phyloP scores from a whole-genome alignment of 2,797 vertebrate species.

The Onychomys arenicola region DNA sequence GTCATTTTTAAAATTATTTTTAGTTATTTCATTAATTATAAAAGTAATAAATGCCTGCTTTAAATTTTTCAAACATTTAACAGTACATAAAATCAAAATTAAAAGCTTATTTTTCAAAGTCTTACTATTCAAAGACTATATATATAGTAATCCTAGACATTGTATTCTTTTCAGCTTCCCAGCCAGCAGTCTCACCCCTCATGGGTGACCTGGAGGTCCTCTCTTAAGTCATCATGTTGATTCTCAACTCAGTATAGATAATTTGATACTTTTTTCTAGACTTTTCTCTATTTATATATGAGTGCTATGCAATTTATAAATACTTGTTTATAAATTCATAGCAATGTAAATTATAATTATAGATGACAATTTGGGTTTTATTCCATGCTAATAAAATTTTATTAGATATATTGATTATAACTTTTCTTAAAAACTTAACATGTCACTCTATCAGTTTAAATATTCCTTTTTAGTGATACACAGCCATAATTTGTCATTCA shows the following conservation, averaged over 20 bases:
- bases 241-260: not conserved
- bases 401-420: not conserved
- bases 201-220: not conserved
- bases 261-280: not conserved
- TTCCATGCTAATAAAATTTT: not conserved
- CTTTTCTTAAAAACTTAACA: not conserved
- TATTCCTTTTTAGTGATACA: not conserved
- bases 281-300: slow-evolving; percentile 23
- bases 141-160: not conserved
- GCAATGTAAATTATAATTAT: not conserved
- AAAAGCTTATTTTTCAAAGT: slow-evolving; percentile 47
- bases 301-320: slow-evolving; percentile 30
- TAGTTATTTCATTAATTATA: slow-evolving; percentile 12
- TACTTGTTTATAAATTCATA: slow-evolving; percentile 5
- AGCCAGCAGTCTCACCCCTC: not conserved
- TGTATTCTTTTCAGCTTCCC: not conserved
- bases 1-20: not conserved
- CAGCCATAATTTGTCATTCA: not conserved
- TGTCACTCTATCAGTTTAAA: not conserved
- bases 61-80: not conserved
- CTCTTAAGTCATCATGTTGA: not conserved
- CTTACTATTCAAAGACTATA: not conserved
- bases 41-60: slow-evolving; percentile 34
- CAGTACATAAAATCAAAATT: slow-evolving; percentile 44
- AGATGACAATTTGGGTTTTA: not conserved